Percentiles rank a stretch among this genome's conserved stretches.
These are phyloP conservation scores for Neocrepidodera transversa DNA, from an alignment of 2,888 invertebrate genomes.

Conservation along the genomic window DNA sequence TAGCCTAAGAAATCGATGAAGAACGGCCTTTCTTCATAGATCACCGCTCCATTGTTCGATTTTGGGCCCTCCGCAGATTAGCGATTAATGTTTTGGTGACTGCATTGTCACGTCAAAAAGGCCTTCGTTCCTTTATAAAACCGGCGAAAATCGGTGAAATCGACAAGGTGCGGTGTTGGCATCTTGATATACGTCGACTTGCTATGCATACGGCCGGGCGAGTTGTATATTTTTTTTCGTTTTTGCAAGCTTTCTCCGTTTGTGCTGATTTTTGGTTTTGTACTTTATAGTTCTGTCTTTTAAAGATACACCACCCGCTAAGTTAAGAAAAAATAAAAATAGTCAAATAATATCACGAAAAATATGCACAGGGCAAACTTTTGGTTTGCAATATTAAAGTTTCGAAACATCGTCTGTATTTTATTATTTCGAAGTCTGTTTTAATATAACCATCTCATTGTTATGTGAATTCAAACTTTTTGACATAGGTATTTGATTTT, in stretches of 20 bases:
- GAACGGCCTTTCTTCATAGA: constrained; percentile 61
- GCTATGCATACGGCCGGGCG: background rate
- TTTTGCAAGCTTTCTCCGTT: background rate
- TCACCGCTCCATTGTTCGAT: constrained; percentile 57
- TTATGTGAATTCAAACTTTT: constrained; percentile 38
- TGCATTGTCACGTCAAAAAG: constrained; percentile 21
- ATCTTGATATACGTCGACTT: constrained; percentile 24
- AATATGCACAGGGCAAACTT: constrained; percentile 3
- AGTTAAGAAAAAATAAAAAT: too few relatives aligned
- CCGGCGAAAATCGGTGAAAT: constrained; percentile 2
- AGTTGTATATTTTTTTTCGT: background rate
- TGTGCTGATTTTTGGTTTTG: background rate
- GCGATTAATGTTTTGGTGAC: constrained; percentile 22
- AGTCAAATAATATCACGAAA: background rate
- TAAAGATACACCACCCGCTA: too few relatives aligned
- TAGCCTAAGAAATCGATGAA: constrained; percentile 63
- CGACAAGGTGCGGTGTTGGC: constrained; percentile 18
- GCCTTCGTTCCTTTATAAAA: constrained; percentile 22
- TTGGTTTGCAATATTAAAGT: constrained; percentile 31
- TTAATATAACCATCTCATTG: constrained; percentile 36
- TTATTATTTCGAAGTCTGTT: constrained; percentile 32
- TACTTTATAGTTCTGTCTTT: background rate
- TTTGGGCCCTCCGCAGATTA: constrained; percentile 53
- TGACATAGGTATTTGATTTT: constrained; percentile 35
- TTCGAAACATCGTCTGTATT: constrained; percentile 35